Evolutionary conservation across 30 jellyfish, hydroid and myxozoan genomes (phyloP).

Genomic region (Cassiopea xamachana): DNA sequence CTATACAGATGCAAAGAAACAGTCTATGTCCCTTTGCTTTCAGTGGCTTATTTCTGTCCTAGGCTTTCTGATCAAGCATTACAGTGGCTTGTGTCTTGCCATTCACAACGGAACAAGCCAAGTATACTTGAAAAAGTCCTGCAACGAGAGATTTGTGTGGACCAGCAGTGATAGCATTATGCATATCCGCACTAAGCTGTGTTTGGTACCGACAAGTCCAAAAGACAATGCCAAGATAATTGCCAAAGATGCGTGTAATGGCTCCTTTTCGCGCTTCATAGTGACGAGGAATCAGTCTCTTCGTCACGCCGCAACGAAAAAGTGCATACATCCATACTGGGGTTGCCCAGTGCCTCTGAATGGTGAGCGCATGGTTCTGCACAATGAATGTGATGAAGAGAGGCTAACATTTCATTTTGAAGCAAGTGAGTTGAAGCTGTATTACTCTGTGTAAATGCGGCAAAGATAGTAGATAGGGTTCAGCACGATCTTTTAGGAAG

Average conservation of each 20-base stretch:
- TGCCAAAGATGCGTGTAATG: conserved; percentile 31
- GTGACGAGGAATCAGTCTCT: conserved; percentile 45
- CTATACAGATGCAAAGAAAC: too few species aligned
- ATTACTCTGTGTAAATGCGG: not conserved
- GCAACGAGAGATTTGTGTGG: conserved; percentile 50
- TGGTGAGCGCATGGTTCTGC: conserved; percentile 57
- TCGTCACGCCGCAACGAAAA: conserved; percentile 47
- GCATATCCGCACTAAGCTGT: conserved; percentile 28
- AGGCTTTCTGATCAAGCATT: conserved; percentile 54
- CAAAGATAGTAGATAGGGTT: too few species aligned
- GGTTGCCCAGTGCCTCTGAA: conserved; percentile 70
- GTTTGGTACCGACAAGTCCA: conserved; percentile 48
- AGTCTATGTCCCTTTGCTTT: too few species aligned
- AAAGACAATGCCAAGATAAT: conserved; percentile 39
- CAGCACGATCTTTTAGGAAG: too few species aligned
- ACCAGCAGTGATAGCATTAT: conserved; percentile 1
- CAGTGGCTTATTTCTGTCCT: not conserved
- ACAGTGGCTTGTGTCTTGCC: conserved; percentile 65
- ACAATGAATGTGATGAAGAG: conserved; percentile 50
- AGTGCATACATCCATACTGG: conserved; percentile 82
- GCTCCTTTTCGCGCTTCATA: conserved; percentile 18
- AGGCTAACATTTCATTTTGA: conserved; percentile 47
- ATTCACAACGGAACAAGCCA: conserved; percentile 13
- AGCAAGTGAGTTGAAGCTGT: conserved; percentile 14
- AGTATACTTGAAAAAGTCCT: conserved; percentile 20